Base-by-base conservation (phyloP, 2,888 invertebrate genomes). In the Aquatica leii region DNA sequence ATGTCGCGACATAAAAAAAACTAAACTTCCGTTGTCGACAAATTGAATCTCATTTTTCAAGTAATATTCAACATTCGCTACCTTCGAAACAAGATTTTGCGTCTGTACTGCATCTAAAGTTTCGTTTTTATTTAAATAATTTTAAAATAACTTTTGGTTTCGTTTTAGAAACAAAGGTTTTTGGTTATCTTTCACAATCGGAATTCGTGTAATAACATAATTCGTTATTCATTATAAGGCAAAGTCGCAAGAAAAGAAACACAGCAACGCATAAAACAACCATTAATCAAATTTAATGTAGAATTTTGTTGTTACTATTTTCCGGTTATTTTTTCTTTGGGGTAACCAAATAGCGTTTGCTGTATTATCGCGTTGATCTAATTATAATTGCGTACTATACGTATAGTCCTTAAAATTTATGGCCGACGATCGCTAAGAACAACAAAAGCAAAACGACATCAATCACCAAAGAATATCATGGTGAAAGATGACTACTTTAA, bases 31-130 rank as follows among this genome's bases (percentile, higher is more conserved):
- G 70, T 66, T 61, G 66, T 62, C 74, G 74, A 75, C 76, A 75
- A 75, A 75, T 75, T 75, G 75, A 75, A 74, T 70, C 69, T 66
- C 75, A 73, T 75, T 76, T 75, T 76, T 76, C 71, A 74, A 64
- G 63, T 54, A 59, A 55, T 65, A 67, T 70, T 68, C 69, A n/a
- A n/a, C n/a, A n/a, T n/a, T n/a, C n/a, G n/a, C n/a, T n/a, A n/a
- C n/a, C n/a, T n/a, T n/a, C n/a, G n/a, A n/a, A n/a, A n/a, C n/a
- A n/a, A n/a, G n/a, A n/a, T n/a, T n/a, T n/a, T n/a, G n/a, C n/a
- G n/a, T n/a, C n/a, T n/a, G n/a, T n/a, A n/a, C n/a, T n/a, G n/a
- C n/a, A n/a, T n/a, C n/a, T n/a, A n/a, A n/a, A n/a, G n/a, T n/a
- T n/a, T n/a, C n/a, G n/a, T n/a, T n/a, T n/a, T n/a, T n/a, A n/a